A percentile compares a stretch with the other conserved stretches of the same genome.
These are phyloP conservation scores for Sturnira hondurensis DNA, from an alignment of 2,113 vertebrate genomes.

Conservation along the genomic window DNA sequence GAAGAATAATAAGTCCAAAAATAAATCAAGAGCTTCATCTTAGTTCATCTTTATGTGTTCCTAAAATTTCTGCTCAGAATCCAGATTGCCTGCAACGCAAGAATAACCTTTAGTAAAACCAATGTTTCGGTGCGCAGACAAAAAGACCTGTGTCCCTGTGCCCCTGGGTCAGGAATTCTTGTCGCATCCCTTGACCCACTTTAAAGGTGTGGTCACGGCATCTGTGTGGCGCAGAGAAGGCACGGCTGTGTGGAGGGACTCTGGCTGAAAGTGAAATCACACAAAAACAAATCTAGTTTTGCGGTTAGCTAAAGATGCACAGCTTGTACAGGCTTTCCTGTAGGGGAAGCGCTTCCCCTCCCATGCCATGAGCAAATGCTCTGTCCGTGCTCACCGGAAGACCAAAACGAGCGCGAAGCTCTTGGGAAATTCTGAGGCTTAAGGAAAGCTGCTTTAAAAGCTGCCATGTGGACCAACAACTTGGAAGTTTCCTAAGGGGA, in stretches of 20 bases:
- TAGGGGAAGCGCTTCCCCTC: neutral
- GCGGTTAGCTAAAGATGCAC: neutral
- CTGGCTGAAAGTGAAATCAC: conserved; percentile 14
- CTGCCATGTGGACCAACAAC: neutral
- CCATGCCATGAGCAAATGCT: neutral
- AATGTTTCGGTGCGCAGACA: neutral
- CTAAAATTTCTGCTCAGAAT: neutral
- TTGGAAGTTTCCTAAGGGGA: conserved; percentile 4
- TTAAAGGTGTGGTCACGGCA: neutral
- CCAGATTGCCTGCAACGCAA: neutral
- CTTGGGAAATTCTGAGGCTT: conserved; percentile 10
- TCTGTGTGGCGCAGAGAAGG: neutral
- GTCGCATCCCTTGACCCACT: neutral
- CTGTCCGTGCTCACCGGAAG: neutral
- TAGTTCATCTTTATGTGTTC: neutral
- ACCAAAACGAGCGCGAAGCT: neutral
- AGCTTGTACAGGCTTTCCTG: neutral
- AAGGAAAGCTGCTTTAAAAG: conserved; percentile 12
- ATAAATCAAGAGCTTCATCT: neutral
- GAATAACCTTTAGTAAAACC: neutral
- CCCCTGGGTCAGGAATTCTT: neutral
- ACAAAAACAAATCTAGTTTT: neutral
- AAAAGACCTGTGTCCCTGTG: neutral
- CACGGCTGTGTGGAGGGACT: neutral
- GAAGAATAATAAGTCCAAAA: neutral